Conservation (phyloP, 2,797 vertebrate species). For the Scyliorhinus canicula region DNA sequence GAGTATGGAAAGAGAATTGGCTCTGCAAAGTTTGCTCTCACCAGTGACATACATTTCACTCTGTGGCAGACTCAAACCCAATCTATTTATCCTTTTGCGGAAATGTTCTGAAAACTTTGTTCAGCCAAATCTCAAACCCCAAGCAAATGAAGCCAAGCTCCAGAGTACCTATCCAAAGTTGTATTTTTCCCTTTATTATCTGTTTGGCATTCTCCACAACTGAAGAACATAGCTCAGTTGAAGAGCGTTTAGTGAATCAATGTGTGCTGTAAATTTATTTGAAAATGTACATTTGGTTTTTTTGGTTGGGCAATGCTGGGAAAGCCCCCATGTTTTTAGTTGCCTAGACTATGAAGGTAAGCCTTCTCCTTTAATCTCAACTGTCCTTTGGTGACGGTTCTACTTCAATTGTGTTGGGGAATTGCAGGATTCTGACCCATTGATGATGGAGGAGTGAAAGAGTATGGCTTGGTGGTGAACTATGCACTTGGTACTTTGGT, state of each 20-base stretch:
- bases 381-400: not conserved
- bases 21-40: not conserved
- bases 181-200: not conserved
- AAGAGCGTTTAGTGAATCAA: not conserved
- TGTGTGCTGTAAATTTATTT: not conserved
- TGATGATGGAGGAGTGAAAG: not conserved
- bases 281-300: not conserved
- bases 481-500: not conserved
- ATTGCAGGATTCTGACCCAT: not conserved
- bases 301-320: not conserved
- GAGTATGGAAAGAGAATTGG: not conserved
- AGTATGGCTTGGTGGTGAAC: not conserved
- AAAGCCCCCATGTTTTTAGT: not conserved
- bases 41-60: not conserved
- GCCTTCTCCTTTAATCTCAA: not conserved
- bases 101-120: not conserved
- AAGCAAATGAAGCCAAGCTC: not conserved
- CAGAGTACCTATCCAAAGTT: not conserved
- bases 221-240: not conserved
- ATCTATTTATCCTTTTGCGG: not conserved
- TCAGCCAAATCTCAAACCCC: not conserved
- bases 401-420: not conserved
- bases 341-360: not conserved
- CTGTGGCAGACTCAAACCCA: not conserved
- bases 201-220: not conserved